Percentiles rank a stretch among this genome's conserved stretches.
phyloP scores from a whole-genome alignment of 2,797 vertebrate species.

The Acanthurus tractus region DNA sequence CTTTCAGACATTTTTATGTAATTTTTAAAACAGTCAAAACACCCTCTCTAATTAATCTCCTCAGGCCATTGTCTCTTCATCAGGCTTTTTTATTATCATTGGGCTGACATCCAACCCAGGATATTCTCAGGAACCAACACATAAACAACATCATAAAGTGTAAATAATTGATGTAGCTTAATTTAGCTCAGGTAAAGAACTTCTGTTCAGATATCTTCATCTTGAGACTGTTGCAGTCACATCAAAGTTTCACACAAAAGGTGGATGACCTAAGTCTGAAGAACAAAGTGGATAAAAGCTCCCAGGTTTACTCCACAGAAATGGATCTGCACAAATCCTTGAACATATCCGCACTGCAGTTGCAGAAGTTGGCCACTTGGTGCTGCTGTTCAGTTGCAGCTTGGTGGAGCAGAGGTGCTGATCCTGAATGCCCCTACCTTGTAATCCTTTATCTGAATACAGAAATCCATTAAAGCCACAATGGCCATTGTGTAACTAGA shows the following conservation, averaged over 20 bases:
- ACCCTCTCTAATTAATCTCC: neutral
- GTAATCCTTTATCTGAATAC: conserved; percentile 60
- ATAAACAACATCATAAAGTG: neutral
- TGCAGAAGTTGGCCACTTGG: conserved; percentile 39
- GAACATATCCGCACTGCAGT: conserved; percentile 16
- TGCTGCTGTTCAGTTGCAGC: conserved; percentile 69
- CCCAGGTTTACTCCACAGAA: neutral
- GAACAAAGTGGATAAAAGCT: neutral
- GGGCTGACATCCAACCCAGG: neutral
- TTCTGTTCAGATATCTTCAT: neutral
- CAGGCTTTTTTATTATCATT: neutral
- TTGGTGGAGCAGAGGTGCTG: neutral
- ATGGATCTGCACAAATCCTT: neutral
- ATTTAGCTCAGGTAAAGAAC: neutral
- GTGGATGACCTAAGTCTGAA: neutral
- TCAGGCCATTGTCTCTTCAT: conserved; percentile 1
- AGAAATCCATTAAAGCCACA: conserved; percentile 60
- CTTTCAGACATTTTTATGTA: neutral
- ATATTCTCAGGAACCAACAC: neutral
- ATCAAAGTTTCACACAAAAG: neutral
- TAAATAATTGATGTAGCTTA: neutral
- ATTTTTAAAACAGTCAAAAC: neutral
- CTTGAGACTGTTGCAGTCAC: neutral
- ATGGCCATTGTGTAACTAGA: conserved; percentile 66
- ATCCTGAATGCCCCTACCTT: conserved; percentile 17